Base-by-base conservation (phyloP, 2,113 vertebrate genomes). In the Phalacrocorax pelagicus region DNA sequence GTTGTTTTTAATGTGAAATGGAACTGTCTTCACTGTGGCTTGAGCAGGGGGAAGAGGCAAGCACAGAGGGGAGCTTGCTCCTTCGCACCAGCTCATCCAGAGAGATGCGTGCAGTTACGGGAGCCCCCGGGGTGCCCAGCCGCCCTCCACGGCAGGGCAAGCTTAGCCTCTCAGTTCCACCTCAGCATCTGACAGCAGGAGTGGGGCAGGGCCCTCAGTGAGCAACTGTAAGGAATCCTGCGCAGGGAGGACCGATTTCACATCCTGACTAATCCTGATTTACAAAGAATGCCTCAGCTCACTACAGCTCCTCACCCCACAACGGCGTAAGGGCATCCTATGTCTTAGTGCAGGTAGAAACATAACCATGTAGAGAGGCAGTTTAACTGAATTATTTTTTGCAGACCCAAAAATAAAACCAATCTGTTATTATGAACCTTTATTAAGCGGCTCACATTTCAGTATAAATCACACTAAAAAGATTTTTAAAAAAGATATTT, bases 391-490 rank as follows among this genome's bases (percentile, higher is more conserved):
- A 97, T 95, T 96, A 65, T 96, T 95, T 96, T 97, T 96, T 97
- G 93, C 94, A 97, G 93, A 98, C 96, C 87, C 95, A 96, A 98
- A 96, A 98, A 97, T 97, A 98, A 98, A 98, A 97, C 93, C 96
- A 97, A 98, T 98, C 97, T 98, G 97, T 97, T 98, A 98, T 98
- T 97, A 98, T 98, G 99, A 99, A 99, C 99, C 99, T 99, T 99
- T 99, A 99, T 99, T 99, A 98, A 98, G 98, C 86, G 99, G 99
- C 98, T 99, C 99, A 98, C 98, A 98, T 99, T 99, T 99, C 98
- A 98, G 98, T 99, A 99, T 98, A 99, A 99, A 99, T 99, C 99
- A 99, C 98, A 99, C 99, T 99, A 99, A 99, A 99, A 98, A 98
- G 97, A 98, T 98, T 95, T 97, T 98, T 96, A 97, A 98, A 99